phyloP scores from a whole-genome alignment of 2,888 invertebrate genomes.

The Allygus modestus region DNA sequence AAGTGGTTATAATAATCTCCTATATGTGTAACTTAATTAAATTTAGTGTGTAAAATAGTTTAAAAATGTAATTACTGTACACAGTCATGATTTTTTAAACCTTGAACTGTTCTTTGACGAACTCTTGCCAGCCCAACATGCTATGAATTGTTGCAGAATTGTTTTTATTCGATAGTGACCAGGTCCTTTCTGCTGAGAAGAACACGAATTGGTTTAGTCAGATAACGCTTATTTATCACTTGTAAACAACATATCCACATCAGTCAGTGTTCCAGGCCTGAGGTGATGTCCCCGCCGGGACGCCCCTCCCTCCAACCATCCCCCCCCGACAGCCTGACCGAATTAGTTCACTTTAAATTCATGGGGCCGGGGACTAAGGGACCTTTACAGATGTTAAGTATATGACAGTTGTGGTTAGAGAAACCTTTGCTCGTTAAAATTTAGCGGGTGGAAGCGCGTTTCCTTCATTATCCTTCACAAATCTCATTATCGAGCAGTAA shows the following conservation, averaged over 20 bases:
- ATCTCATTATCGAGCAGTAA: too few relatives aligned
- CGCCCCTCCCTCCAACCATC: neutral
- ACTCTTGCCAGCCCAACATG: too few relatives aligned
- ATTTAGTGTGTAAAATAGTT: too few relatives aligned
- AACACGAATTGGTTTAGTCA: too few relatives aligned
- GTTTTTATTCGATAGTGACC: too few relatives aligned
- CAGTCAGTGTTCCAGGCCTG: neutral
- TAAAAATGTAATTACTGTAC: too few relatives aligned
- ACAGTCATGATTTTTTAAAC: too few relatives aligned
- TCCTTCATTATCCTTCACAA: neutral
- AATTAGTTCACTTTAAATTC: conserved; percentile 38
- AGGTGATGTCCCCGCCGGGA: neutral
- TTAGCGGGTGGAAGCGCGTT: neutral
- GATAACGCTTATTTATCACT: neutral
- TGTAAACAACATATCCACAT: neutral
- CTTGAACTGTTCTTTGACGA: too few relatives aligned
- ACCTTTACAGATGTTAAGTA: conserved; percentile 28
- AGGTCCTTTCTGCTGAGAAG: too few relatives aligned
- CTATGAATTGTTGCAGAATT: too few relatives aligned
- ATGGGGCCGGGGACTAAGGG: conserved; percentile 16
- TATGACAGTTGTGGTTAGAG: conserved; percentile 1
- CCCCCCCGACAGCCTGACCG: neutral
- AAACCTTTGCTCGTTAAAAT: neutral
- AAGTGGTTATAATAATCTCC: too few relatives aligned
- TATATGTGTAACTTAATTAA: too few relatives aligned